Evolutionary conservation across 2,888 invertebrate genomes (phyloP).

Genomic region (Caenorhabditis sp.): DNA sequence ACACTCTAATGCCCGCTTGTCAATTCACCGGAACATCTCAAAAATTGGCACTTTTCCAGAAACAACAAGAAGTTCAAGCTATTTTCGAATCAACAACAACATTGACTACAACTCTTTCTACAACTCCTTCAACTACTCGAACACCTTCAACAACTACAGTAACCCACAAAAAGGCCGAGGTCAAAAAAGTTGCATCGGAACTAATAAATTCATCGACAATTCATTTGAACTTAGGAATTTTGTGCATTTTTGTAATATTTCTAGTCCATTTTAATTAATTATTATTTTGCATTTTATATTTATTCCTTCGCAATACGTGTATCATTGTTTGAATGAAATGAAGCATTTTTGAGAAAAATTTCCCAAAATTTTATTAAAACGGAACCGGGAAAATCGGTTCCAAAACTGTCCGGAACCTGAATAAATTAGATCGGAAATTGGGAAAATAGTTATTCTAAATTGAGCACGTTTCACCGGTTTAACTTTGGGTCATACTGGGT

Average conservation of each 20-base stretch:
- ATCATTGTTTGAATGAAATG: not conserved
- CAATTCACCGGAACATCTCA: slow-evolving; percentile 61
- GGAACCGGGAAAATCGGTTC: too few relatives aligned
- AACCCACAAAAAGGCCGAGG: slow-evolving; percentile 19
- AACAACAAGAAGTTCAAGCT: slow-evolving; percentile 11
- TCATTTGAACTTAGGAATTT: not conserved
- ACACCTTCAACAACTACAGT: slow-evolving; percentile 4
- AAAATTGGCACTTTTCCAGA: slow-evolving; percentile 28
- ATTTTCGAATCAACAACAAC: slow-evolving; percentile 4
- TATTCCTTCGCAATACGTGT: not conserved
- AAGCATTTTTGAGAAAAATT: not conserved
- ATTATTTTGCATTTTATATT: not conserved
- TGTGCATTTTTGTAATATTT: not conserved
- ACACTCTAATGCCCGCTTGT: slow-evolving; percentile 70
- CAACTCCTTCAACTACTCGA: slow-evolving; percentile 6
- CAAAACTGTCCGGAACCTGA: too few relatives aligned
- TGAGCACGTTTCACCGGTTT: too few relatives aligned
- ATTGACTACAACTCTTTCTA: not conserved
- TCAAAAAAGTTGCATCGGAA: slow-evolving; percentile 22
- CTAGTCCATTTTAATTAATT: not conserved
- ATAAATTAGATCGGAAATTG: too few relatives aligned
- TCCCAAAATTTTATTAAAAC: too few relatives aligned
- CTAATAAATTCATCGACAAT: slow-evolving; percentile 8
- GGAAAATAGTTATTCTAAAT: too few relatives aligned
- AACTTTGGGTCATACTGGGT: too few relatives aligned